Evolutionary conservation across 2,113 vertebrate genomes (phyloP).

Genomic region (Antechinus flavipes): DNA sequence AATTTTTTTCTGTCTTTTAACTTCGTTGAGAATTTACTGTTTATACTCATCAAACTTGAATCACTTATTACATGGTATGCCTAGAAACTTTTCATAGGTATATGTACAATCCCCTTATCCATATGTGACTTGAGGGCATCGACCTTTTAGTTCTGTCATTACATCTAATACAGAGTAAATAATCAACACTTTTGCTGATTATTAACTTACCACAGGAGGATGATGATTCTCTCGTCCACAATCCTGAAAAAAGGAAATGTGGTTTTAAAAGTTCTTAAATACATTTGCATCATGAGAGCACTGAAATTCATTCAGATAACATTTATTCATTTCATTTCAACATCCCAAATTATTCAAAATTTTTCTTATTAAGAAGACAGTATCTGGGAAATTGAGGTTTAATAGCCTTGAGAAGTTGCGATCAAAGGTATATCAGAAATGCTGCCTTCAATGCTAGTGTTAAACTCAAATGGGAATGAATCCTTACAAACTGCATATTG

Average conservation of each 20-base stretch:
- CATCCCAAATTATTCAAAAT: not conserved
- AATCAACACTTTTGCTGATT: not conserved
- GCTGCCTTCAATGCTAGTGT: not conserved
- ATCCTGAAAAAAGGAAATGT: constrained; percentile 84
- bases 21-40: too few relatives aligned
- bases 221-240: constrained; percentile 87
- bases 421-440: not conserved
- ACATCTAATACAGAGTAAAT: not conserved
- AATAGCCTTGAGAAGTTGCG: not conserved
- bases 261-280: constrained; percentile 45
- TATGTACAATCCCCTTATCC: not conserved
- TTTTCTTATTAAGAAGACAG: not conserved
- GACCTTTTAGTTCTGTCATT: not conserved
- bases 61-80: not conserved
- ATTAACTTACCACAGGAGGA: constrained; percentile 89
- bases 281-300: not conserved
- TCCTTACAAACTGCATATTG: not conserved
- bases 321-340: not conserved
- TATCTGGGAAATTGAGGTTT: not conserved
- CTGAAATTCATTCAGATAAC: not conserved
- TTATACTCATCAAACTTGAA: not conserved
- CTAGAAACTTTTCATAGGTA: not conserved
- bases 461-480: not conserved
- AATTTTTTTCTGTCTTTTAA: not conserved
- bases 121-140: not conserved